Evolutionary conservation across 2,888 invertebrate genomes (phyloP).

Genomic region (Deilephila elpenor): DNA sequence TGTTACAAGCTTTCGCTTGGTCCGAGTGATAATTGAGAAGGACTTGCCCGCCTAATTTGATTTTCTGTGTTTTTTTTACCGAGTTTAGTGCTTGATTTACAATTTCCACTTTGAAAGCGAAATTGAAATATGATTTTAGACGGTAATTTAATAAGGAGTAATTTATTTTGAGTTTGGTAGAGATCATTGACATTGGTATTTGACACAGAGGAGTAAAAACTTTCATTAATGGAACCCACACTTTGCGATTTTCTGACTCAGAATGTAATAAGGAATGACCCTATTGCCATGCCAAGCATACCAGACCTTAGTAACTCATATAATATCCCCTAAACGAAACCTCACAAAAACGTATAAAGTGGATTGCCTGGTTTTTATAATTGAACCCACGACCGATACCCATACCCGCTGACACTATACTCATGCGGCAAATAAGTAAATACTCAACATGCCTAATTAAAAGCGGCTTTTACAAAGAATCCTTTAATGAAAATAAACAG

Average conservation of each 20-base stretch:
- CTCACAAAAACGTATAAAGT: too few species aligned
- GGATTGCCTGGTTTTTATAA: too few species aligned
- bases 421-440: neutral
- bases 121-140: neutral
- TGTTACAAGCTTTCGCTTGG: slow-evolving; percentile 41
- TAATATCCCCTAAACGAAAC: too few species aligned
- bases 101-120: neutral
- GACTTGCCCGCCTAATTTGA: neutral
- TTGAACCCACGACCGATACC: too few species aligned
- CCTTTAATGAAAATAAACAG: neutral
- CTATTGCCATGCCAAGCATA: neutral
- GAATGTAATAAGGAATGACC: neutral
- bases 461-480: neutral
- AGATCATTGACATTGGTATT: too few species aligned
- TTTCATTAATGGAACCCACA: too few species aligned
- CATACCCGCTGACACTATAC: too few species aligned
- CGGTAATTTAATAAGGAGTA: too few species aligned
- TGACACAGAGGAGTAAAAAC: too few species aligned
- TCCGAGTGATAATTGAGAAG: slow-evolving; percentile 34
- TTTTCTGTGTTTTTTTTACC: neutral
- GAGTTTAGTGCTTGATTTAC: neutral
- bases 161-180: too few species aligned
- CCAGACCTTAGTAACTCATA: too few species aligned
- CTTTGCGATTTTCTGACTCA: neutral
- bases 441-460: slow-evolving; percentile 7